These are phyloP conservation scores for Atherinosoma microstoma DNA, from an alignment of 2,797 vertebrate species.

Conservation along the genomic window DNA sequence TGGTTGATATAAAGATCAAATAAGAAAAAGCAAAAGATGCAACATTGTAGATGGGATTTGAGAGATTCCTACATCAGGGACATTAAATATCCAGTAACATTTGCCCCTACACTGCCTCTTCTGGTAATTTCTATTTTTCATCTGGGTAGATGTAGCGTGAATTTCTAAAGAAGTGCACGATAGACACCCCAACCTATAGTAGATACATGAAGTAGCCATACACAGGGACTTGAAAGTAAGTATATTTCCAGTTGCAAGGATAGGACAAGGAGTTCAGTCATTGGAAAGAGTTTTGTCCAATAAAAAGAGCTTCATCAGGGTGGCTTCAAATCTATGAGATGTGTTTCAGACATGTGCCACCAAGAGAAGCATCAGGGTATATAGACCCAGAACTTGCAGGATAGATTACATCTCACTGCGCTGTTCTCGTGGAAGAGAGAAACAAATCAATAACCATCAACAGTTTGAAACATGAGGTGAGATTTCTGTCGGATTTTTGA, in stretches of 20 bases:
- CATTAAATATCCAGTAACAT: no score
- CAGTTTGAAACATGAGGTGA: background rate
- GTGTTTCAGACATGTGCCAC: background rate
- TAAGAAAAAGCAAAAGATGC: no score
- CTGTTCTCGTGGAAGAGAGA: background rate
- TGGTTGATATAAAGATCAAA: no score
- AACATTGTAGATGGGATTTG: no score
- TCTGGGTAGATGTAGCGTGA: background rate
- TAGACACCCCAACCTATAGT: no score
- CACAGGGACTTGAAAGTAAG: no score
- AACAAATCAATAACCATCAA: background rate
- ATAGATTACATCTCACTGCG: background rate
- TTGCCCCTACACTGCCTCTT: no score
- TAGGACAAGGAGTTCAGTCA: background rate
- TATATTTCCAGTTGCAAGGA: background rate
- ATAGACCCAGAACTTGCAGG: background rate
- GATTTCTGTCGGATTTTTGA: background rate
- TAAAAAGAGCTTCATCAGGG: background rate
- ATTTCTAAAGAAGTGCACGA: background rate
- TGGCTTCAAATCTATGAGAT: background rate
- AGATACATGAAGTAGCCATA: no score
- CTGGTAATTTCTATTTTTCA: no score
- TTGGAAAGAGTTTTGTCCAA: background rate
- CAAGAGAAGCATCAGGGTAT: background rate
- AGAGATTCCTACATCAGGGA: no score